Evolutionary conservation across 2,888 invertebrate species (phyloP).

Genomic region (Tridacna gigas): DNA sequence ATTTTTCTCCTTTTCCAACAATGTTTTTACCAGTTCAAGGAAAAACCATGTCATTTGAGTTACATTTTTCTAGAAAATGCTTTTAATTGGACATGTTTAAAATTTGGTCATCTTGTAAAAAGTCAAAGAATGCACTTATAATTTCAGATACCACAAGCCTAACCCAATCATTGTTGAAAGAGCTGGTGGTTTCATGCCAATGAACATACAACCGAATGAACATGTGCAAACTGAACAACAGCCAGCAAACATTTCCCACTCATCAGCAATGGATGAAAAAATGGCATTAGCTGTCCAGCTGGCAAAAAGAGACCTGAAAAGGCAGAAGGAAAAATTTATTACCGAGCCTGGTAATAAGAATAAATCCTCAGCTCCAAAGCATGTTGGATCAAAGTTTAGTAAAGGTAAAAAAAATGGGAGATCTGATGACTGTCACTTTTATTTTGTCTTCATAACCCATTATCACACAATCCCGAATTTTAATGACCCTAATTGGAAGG

Average conservation of each 20-base stretch:
- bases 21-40: not conserved
- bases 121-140: too few relatives aligned
- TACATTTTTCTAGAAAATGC: too few relatives aligned
- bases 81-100: too few relatives aligned
- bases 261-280: slow-evolving; percentile 75
- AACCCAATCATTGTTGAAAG: slow-evolving; percentile 69
- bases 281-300: slow-evolving; percentile 78
- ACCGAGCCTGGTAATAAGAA: slow-evolving; percentile 19
- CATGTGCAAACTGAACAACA: slow-evolving; percentile 11
- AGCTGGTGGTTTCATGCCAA: slow-evolving; percentile 47
- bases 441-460: too few relatives aligned
- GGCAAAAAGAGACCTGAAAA: slow-evolving; percentile 79
- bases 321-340: slow-evolving; percentile 67
- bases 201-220: not conserved
- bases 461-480: too few relatives aligned
- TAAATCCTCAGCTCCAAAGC: slow-evolving; percentile 65
- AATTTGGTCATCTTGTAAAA: too few relatives aligned
- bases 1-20: not conserved
- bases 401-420: slow-evolving; percentile 44
- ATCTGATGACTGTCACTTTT: too few relatives aligned
- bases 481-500: too few relatives aligned
- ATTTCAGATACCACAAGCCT: slow-evolving; percentile 64
- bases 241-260: slow-evolving; percentile 65
- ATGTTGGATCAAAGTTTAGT: slow-evolving; percentile 48
- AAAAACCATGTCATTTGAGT: too few relatives aligned